Conservation (phyloP, 2,888 invertebrate genomes). For the Sinopyrophorus schimmeli region DNA sequence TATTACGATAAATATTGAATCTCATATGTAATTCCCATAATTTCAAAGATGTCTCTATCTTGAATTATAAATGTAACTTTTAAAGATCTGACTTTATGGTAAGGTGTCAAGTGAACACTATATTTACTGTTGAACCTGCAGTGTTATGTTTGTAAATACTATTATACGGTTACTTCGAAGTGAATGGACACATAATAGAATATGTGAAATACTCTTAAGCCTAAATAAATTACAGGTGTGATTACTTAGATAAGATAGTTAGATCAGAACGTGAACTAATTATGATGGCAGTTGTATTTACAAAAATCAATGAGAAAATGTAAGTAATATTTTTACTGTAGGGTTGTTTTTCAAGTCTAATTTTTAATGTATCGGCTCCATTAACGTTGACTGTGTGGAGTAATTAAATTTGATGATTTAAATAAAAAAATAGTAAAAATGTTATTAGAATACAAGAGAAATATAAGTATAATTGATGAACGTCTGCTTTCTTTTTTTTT, state of each 20-base stretch:
- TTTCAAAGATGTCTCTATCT: conserved; percentile 37
- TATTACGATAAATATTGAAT: conserved; percentile 16
- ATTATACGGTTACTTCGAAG: conserved; percentile 21
- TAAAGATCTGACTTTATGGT: conserved; percentile 23
- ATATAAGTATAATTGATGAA: conserved; percentile 16
- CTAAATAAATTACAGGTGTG: conserved; percentile 49
- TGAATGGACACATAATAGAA: conserved; percentile 26
- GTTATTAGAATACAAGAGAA: conserved; percentile 21
- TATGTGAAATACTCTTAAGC: conserved; percentile 40
- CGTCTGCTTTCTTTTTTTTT: conserved; percentile 20
- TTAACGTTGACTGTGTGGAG: conserved; percentile 16
- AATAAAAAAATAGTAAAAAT: conserved; percentile 14
- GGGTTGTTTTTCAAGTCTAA: conserved; percentile 13
- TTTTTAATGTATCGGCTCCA: conserved; percentile 15
- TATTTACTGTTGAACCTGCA: conserved; percentile 37
- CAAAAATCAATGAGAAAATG: conserved; percentile 41
- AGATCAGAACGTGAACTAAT: conserved; percentile 50
- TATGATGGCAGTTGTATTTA: conserved; percentile 49
- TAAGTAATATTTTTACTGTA: conserved; percentile 51
- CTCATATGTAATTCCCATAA: conserved; percentile 23
- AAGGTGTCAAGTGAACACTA: conserved; percentile 38
- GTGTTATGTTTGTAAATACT: conserved; percentile 35
- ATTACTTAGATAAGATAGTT: conserved; percentile 49
- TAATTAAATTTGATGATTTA: conserved; percentile 14
- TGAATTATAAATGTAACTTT: conserved; percentile 37